phyloP scores from a whole-genome alignment of 2,888 invertebrate species.

The Amphipoea lucens region DNA sequence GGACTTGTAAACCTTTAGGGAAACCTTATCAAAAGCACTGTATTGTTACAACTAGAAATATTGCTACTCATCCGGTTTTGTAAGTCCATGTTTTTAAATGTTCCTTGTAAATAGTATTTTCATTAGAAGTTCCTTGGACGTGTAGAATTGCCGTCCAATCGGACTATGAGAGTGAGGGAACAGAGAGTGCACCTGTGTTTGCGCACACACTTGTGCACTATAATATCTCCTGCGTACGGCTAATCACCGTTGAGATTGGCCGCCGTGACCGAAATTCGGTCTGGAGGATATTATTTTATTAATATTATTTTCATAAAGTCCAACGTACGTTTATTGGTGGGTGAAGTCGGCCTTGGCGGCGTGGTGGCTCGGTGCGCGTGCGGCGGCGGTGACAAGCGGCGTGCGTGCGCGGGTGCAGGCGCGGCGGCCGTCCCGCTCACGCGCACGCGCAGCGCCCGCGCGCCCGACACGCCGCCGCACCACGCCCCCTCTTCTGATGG shows the following conservation, averaged over 20 bases:
- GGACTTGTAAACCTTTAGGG: neutral
- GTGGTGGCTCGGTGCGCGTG: slow-evolving; percentile 86
- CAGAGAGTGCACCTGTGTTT: neutral
- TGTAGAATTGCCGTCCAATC: neutral
- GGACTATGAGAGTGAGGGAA: neutral
- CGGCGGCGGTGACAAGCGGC: slow-evolving; percentile 85
- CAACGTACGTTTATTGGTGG: slow-evolving; percentile 76
- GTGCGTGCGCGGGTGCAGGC: slow-evolving; percentile 83
- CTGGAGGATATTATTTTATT: neutral
- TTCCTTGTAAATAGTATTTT: neutral
- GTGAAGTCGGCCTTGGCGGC: slow-evolving; percentile 78
- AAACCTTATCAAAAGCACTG: neutral
- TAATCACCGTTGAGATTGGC: neutral
- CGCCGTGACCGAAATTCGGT: neutral
- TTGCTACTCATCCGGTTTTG: neutral
- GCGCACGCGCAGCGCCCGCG: slow-evolving; percentile 84
- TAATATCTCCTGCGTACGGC: neutral
- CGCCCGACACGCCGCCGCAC: slow-evolving; percentile 78
- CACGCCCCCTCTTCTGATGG: slow-evolving; percentile 81
- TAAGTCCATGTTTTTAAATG: neutral
- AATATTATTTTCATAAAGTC: neutral
- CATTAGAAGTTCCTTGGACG: neutral
- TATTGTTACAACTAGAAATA: neutral
- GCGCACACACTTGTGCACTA: neutral
- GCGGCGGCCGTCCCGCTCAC: slow-evolving; percentile 75